A percentile compares a stretch with the other conserved stretches of the same genome.
phyloP scores from a whole-genome alignment of 30 jellyfish, hydroid and myxozoan species.

The Clytia hemisphaerica region DNA sequence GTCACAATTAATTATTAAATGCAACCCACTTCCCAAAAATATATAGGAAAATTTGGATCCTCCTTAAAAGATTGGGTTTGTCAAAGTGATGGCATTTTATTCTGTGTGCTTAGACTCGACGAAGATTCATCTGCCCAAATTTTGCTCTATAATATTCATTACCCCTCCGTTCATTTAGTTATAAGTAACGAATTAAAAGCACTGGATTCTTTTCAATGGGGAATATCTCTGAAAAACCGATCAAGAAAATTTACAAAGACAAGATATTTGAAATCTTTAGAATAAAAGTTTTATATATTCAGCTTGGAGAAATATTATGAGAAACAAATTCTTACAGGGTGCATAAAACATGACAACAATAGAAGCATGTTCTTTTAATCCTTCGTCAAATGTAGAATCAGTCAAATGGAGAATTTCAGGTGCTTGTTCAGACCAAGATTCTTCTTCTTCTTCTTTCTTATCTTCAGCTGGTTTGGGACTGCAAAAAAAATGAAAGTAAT shows the following conservation, averaged over 20 bases:
- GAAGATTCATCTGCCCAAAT: too few relatives aligned
- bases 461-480: slow-evolving; percentile 63
- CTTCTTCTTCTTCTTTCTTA: slow-evolving; percentile 56
- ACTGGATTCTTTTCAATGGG: too few relatives aligned
- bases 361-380: slow-evolving; percentile 41
- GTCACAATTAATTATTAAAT: not conserved
- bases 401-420: slow-evolving; percentile 81
- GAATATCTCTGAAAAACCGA: too few relatives aligned
- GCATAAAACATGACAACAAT: slow-evolving; percentile 91
- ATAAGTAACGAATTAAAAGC: too few relatives aligned
- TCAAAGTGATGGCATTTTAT: too few relatives aligned
- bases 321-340: slow-evolving; percentile 70
- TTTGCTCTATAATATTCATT: too few relatives aligned
- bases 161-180: too few relatives aligned
- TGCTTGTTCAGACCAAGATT: slow-evolving; percentile 70
- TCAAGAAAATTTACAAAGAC: too few relatives aligned
- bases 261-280: too few relatives aligned
- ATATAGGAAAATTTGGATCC: not conserved
- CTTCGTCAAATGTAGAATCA: slow-evolving; percentile 60
- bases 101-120: too few relatives aligned
- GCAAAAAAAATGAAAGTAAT: not conserved
- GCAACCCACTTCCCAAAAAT: not conserved
- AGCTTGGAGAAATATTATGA: not conserved
- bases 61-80: too few relatives aligned
- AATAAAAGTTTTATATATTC: too few relatives aligned